Evolutionary conservation across 2,888 invertebrate species (phyloP).

Genomic region (Pasiphila rectangulata): DNA sequence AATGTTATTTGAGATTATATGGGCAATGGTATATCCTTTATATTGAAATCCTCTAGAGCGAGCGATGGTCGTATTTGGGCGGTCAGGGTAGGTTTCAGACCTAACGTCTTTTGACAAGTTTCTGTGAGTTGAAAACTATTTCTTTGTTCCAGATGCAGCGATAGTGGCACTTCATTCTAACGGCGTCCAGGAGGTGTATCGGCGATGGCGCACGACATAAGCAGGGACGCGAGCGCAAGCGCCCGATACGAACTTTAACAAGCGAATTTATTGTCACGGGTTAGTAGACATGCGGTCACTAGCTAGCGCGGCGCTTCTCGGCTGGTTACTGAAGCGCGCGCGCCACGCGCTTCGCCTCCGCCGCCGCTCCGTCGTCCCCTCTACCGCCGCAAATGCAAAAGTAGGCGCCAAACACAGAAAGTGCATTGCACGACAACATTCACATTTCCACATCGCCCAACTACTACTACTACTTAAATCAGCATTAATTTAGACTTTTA

Average conservation of each 20-base stretch:
- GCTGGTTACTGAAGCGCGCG: constrained; percentile 57
- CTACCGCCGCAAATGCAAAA: constrained; percentile 29
- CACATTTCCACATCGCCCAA: constrained; percentile 32
- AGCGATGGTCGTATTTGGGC: constrained; percentile 69
- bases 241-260: constrained; percentile 64
- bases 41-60: constrained; percentile 63
- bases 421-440: constrained; percentile 36
- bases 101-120: constrained; percentile 96
- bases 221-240: constrained; percentile 70
- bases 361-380: constrained; percentile 41
- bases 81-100: constrained; percentile 48
- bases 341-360: constrained; percentile 37
- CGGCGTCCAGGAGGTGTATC: constrained; percentile 70
- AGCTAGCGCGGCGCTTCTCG: constrained; percentile 65
- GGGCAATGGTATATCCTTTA: constrained; percentile 65
- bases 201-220: constrained; percentile 75
- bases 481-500: not conserved
- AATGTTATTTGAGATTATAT: constrained; percentile 52
- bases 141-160: constrained; percentile 95
- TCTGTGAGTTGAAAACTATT: constrained; percentile 95
- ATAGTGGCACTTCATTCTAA: constrained; percentile 87
- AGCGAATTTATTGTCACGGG: constrained; percentile 78
- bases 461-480: constrained; percentile 10
- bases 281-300: constrained; percentile 48
- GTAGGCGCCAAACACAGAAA: constrained; percentile 28